These are phyloP conservation scores for Tachysurus vachellii DNA, from an alignment of 2,113 vertebrate species.

Conservation along the genomic window DNA sequence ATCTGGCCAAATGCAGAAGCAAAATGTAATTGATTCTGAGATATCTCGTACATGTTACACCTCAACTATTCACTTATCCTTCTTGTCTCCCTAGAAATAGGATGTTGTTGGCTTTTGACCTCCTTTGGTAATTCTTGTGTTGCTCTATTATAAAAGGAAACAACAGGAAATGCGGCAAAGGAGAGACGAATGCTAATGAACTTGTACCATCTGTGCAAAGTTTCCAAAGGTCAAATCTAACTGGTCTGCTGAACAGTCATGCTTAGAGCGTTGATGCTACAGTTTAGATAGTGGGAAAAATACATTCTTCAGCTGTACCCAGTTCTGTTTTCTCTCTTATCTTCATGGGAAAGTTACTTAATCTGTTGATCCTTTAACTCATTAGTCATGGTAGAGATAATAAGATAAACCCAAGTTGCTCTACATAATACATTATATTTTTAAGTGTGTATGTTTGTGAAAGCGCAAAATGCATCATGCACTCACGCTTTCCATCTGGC, in stretches of 20 bases:
- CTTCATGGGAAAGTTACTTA: neutral
- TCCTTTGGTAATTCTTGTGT: neutral
- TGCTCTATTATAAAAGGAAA: neutral
- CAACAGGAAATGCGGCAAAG: neutral
- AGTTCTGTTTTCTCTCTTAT: neutral
- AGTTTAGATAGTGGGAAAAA: neutral
- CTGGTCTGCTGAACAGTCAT: neutral
- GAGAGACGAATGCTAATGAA: conserved; percentile 18
- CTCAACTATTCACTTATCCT: neutral
- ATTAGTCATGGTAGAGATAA: neutral
- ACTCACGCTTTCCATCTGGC: conserved; percentile 56
- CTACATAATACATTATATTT: neutral
- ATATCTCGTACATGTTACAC: neutral
- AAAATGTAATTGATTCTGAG: neutral
- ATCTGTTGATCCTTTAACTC: neutral
- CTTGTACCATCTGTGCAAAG: conserved; percentile 35
- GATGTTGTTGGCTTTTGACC: conserved; percentile 10
- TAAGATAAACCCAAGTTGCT: neutral
- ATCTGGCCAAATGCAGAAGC: neutral
- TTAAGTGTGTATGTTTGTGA: neutral
- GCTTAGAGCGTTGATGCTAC: neutral
- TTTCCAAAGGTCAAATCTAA: conserved; percentile 29
- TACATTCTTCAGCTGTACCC: neutral
- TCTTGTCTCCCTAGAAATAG: neutral
- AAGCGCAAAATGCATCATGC: neutral